Conservation (phyloP, 92 coral and sea anemone species). For the Muricea muricata region DNA sequence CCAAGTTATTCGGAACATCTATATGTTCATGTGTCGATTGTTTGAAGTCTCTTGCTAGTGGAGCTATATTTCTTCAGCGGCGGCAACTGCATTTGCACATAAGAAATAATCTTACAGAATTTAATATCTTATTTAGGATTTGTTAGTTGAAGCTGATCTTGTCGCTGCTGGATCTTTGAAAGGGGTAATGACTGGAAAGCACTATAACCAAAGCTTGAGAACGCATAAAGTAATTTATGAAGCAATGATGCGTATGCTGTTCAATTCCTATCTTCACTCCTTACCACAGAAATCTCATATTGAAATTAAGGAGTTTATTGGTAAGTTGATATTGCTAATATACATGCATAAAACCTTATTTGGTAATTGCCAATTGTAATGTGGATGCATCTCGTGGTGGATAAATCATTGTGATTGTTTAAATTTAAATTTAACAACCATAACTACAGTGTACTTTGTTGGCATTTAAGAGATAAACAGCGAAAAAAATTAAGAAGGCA, state of each 20-base stretch:
- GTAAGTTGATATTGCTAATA: slow-evolving; percentile 13
- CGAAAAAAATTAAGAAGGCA: slow-evolving; percentile 1
- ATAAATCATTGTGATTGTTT: slow-evolving; percentile 10
- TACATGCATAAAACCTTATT: not conserved
- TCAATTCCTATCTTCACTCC: slow-evolving; percentile 34
- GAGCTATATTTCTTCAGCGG: not conserved
- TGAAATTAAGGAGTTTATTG: slow-evolving; percentile 27
- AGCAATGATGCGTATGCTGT: slow-evolving; percentile 33
- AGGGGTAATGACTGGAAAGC: slow-evolving; percentile 71
- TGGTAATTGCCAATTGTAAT: not conserved
- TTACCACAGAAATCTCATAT: slow-evolving; percentile 22
- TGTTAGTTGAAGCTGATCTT: slow-evolving; percentile 63
- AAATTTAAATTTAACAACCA: no score
- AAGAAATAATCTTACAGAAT: not conserved
- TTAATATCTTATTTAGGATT: slow-evolving; percentile 50
- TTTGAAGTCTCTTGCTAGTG: slow-evolving; percentile 12
- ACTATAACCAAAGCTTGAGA: slow-evolving; percentile 65
- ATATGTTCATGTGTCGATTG: not conserved
- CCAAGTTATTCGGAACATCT: slow-evolving; percentile 36
- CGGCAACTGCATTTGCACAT: not conserved
- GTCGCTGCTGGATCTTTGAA: slow-evolving; percentile 70
- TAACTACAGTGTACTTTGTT: no score
- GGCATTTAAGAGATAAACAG: not conserved
- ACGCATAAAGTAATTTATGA: slow-evolving; percentile 61
- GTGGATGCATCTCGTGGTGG: not conserved